A percentile compares a stretch with the other conserved stretches of the same genome.
phyloP scores from a whole-genome alignment of 2,113 vertebrate genomes.

The Rhinolophus ferrumequinum region DNA sequence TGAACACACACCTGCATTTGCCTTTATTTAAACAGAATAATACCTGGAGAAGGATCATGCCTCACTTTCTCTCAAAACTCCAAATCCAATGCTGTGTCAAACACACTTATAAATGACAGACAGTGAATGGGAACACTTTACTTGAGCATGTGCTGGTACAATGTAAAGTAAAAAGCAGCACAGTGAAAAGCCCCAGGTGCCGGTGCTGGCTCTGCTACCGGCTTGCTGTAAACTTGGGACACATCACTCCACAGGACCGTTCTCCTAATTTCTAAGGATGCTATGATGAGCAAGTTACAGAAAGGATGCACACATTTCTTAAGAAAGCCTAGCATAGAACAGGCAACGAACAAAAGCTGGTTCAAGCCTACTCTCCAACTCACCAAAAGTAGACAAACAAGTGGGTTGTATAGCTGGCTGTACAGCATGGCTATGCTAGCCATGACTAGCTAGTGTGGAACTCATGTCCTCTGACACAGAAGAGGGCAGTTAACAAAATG shows the following conservation, averaged over 20 bases:
- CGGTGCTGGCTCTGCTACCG: background rate
- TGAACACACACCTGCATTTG: background rate
- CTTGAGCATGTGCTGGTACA: background rate
- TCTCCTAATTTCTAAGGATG: background rate
- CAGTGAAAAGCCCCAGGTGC: background rate
- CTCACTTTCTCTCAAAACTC: background rate
- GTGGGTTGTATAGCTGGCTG: background rate
- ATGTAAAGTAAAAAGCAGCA: background rate
- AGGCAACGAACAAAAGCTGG: background rate
- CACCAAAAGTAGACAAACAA: background rate
- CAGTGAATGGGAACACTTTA: background rate
- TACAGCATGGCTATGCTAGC: background rate
- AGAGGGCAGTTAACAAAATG: background rate
- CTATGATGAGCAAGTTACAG: background rate
- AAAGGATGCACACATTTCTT: background rate
- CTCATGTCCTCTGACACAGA: background rate
- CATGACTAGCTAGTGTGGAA: fast-evolving
- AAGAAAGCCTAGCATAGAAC: background rate
- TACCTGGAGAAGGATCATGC: background rate
- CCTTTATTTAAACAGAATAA: constrained; percentile 38
- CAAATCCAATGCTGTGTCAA: background rate
- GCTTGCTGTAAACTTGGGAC: background rate
- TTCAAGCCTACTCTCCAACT: background rate
- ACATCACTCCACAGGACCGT: background rate
- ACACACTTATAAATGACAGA: background rate